phyloP scores from a whole-genome alignment of 2,113 vertebrate species.

The Trichomycterus rosablanca region DNA sequence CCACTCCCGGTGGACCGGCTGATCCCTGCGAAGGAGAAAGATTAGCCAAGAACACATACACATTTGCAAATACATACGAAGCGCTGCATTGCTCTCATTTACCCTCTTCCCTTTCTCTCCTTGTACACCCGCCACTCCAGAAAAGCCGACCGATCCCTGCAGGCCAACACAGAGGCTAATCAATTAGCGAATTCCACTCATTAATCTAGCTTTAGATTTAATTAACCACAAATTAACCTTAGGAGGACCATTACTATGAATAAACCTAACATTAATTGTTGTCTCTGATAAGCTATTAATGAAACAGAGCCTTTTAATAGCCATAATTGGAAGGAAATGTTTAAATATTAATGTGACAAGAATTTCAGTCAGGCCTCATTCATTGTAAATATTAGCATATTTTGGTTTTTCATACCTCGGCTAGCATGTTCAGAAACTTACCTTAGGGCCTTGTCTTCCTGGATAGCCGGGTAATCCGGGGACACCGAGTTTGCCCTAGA shows the following conservation, averaged over 20 bases:
- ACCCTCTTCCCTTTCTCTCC: slow-evolving; percentile 92
- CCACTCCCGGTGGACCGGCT: slow-evolving; percentile 72
- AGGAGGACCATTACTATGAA: slow-evolving; percentile 64
- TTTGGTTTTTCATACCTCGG: no score
- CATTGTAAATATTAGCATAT: no score
- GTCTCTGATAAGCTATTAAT: slow-evolving; percentile 66
- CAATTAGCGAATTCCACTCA: slow-evolving; percentile 55
- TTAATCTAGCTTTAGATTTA: slow-evolving; percentile 55
- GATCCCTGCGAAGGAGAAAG: slow-evolving; percentile 71
- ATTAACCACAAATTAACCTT: slow-evolving; percentile 67
- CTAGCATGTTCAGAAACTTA: slow-evolving; percentile 33
- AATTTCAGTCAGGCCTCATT: slow-evolving; percentile 43
- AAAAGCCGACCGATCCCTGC: slow-evolving; percentile 83
- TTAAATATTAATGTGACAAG: slow-evolving; percentile 55
- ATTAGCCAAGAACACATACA: slow-evolving; percentile 5
- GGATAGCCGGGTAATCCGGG: slow-evolving; percentile 76
- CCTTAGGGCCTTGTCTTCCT: slow-evolving; percentile 75
- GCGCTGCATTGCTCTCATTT: slow-evolving; percentile 50
- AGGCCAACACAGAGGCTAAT: slow-evolving; percentile 59
- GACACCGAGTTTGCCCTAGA: slow-evolving; percentile 72
- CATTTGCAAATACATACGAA: not conserved
- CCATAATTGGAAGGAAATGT: slow-evolving; percentile 57
- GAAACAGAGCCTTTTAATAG: slow-evolving; percentile 57
- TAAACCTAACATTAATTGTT: slow-evolving; percentile 62
- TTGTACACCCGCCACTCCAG: slow-evolving; percentile 64